phyloP scores from a whole-genome alignment of 2,888 invertebrate species.

The Mythimna vitellina region DNA sequence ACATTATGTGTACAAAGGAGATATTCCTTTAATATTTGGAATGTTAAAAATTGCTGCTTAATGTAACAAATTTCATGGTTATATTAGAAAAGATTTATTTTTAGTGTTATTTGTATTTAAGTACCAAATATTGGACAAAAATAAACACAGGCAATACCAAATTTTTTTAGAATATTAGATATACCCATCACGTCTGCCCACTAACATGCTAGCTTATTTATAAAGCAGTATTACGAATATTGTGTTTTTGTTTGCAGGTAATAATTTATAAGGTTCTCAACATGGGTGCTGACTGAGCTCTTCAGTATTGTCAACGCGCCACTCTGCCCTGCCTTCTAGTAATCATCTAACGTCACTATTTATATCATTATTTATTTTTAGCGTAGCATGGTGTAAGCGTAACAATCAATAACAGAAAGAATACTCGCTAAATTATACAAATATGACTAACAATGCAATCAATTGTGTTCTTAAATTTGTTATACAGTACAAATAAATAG shows the following conservation, averaged over 20 bases:
- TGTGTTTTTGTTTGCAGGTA: constrained; percentile 66
- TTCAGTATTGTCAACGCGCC: constrained; percentile 73
- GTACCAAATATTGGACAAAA: no score
- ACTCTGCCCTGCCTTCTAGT: constrained; percentile 50
- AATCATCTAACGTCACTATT: constrained; percentile 77
- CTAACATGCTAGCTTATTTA: not conserved
- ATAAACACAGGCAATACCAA: no score
- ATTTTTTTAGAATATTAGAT: not conserved
- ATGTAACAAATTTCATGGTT: no score
- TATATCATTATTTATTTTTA: constrained; percentile 83
- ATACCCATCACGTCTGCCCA: not conserved
- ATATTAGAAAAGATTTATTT: no score
- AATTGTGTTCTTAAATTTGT: constrained; percentile 46
- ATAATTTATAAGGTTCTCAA: constrained; percentile 65
- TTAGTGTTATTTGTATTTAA: no score
- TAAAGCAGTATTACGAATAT: constrained; percentile 12
- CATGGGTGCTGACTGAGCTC: constrained; percentile 79
- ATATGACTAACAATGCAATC: constrained; percentile 49
- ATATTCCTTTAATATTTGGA: no score
- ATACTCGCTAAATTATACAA: constrained; percentile 67
- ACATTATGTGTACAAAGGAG: no score
- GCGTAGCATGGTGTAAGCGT: constrained; percentile 74
- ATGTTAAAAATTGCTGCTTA: no score
- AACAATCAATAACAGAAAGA: constrained; percentile 70
- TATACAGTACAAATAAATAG: constrained; percentile 72